phyloP scores from a whole-genome alignment of 1,140 invertebrate species.

The Pseudomyrmex cubaensis region DNA sequence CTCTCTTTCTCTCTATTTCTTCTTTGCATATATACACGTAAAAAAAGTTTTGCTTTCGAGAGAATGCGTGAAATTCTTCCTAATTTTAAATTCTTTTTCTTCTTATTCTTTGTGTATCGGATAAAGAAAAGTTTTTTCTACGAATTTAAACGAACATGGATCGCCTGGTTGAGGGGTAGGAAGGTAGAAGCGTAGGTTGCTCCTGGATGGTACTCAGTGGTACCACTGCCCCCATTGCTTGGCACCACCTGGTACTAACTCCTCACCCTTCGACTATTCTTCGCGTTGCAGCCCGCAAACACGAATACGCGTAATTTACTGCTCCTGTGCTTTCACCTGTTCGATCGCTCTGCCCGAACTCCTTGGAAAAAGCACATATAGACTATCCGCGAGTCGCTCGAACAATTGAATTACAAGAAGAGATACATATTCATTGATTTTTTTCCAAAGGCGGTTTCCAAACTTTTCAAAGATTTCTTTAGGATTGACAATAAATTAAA shows the following conservation, averaged over 20 bases:
- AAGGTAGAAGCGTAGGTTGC: constrained; percentile 21
- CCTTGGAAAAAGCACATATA: constrained; percentile 48
- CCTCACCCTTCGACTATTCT: constrained; percentile 63
- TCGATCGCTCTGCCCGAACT: constrained; percentile 64
- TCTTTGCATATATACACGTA: too few relatives aligned
- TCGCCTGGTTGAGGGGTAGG: background rate
- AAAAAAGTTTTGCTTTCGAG: too few relatives aligned
- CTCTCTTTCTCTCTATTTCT: too few relatives aligned
- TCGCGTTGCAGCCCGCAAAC: constrained; percentile 47
- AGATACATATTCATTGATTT: background rate
- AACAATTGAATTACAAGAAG: constrained; percentile 18
- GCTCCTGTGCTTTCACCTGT: constrained; percentile 70
- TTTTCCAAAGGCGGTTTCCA: too few relatives aligned
- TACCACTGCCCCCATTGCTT: constrained; percentile 75
- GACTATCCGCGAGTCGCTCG: constrained; percentile 11
- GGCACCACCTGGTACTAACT: constrained; percentile 80
- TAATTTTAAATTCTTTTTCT: too few relatives aligned
- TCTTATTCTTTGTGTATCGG: constrained; percentile 17
- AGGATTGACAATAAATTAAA: too few relatives aligned
- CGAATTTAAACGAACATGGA: constrained; percentile 27
- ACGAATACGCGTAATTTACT: constrained; percentile 60
- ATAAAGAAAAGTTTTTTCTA: constrained; percentile 25
- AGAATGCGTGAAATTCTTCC: too few relatives aligned
- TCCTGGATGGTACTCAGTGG: constrained; percentile 76
- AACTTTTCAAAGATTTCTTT: too few relatives aligned